A percentile compares a stretch with the other conserved stretches of the same genome.
Evolutionary conservation across 2,113 vertebrate genomes (phyloP).

Genomic region (Corvus cornix): DNA sequence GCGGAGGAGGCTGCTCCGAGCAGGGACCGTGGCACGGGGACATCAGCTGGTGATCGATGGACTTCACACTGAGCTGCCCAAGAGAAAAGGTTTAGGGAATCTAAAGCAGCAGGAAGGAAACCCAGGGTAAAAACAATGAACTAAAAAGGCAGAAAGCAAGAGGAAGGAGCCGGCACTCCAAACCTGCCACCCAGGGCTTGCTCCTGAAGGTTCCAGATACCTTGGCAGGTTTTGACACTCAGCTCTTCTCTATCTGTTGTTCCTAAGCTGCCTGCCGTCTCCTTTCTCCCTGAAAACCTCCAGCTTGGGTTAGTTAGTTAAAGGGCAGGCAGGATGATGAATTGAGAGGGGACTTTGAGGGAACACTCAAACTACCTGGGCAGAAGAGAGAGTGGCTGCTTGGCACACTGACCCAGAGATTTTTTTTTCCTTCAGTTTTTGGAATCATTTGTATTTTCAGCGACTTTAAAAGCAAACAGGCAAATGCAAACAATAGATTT

Average conservation of each 20-base stretch:
- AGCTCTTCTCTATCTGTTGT: not conserved
- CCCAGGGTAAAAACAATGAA: not conserved
- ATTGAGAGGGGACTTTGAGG: fast-evolving
- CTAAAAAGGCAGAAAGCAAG: not conserved
- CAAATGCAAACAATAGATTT: conserved; percentile 15
- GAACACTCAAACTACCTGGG: not conserved
- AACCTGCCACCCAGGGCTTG: fast-evolving
- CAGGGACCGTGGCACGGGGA: not conserved
- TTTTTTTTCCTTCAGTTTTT: not conserved
- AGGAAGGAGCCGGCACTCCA: not conserved
- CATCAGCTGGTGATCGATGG: not conserved
- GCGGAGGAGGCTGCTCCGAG: not conserved
- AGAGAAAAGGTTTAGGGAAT: not conserved
- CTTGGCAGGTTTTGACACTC: not conserved
- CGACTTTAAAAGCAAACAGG: conserved; percentile 2
- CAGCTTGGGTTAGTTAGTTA: not conserved
- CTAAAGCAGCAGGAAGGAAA: not conserved
- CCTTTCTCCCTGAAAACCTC: not conserved
- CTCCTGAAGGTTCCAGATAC: not conserved
- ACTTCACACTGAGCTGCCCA: not conserved
- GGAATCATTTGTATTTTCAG: conserved; percentile 37
- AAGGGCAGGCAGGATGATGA: not conserved
- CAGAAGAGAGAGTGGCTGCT: not conserved
- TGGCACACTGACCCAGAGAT: not conserved
- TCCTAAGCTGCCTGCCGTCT: fast-evolving